Evolutionary conservation across 2,797 vertebrate genomes (phyloP), one percentile per base, ranked within the genome.

Genomic region (Falco concolor): DNA sequence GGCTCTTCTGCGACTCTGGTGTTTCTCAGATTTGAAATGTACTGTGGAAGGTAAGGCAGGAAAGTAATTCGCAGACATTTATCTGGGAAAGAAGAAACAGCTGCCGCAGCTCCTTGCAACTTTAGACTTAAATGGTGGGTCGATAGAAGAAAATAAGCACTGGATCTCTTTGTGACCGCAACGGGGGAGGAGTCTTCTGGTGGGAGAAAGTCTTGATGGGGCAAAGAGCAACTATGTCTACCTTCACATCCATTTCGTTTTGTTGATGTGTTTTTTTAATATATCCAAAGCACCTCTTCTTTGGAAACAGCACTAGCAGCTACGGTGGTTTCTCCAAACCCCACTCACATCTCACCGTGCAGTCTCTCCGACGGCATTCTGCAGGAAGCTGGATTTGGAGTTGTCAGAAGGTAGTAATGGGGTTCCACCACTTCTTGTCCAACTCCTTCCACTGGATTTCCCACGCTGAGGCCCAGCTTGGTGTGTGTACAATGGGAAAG

Each of bases 31-130:
- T 80, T 52, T 90, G 72, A 95, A 89, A 90, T 89, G 75, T 5
- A n/a, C n/a, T 9, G 47, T 22, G 32, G 54, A 86, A 89, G 52
- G 90, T 79, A 45, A 73, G 56, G 56, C 77, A 83, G 47, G 28
- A 61, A 84, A 87, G 64, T 34, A 54, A 59, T 59, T 73, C 40
- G 76, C 52, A 63, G 74, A n/a, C 53, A 28, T 68, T 77, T 64
- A 36, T 77, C 81, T 72, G n/a, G 25, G 57, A 56, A 27, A 77
- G n/a, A 85, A 94, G 77, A 92, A 97, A 85, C 94, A 97, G 72
- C 94, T 95, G 94, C 79, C 81, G 68, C 68, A 36, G 63, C 52
- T 88, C 82, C 59, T 72, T 84, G 64, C 2, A 3, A 49, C 38
- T 70, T 87, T 79, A 72, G 27, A 59, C 61, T 84, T 60, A 64